Conservation (phyloP, 2,113 vertebrate genomes). For the Panthera uncia region DNA sequence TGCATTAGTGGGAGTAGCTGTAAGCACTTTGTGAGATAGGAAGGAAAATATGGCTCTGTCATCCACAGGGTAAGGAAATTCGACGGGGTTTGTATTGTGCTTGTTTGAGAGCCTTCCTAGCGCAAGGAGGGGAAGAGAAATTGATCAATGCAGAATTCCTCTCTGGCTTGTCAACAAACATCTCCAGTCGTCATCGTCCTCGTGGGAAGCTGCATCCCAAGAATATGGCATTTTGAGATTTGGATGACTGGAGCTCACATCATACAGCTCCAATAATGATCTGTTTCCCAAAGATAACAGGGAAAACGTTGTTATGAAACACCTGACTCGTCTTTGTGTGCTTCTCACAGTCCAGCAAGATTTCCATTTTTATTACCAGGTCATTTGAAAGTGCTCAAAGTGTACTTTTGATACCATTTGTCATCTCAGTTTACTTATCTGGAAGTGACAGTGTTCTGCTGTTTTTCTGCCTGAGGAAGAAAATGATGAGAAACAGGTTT, state of each 20-base stretch:
- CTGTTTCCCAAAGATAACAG: neutral
- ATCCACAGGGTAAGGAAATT: neutral
- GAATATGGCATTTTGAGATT: neutral
- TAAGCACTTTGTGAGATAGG: neutral
- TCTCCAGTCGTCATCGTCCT: neutral
- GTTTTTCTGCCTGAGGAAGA: slow-evolving; percentile 34
- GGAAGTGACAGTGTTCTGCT: neutral
- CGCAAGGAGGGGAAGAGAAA: neutral
- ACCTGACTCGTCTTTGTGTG: neutral
- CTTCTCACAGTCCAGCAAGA: neutral
- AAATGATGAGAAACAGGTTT: slow-evolving; percentile 16
- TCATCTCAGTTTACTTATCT: slow-evolving; percentile 12
- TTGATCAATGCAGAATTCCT: neutral
- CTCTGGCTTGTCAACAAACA: neutral
- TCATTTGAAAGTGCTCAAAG: neutral
- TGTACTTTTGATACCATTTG: neutral
- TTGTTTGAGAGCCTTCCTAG: neutral
- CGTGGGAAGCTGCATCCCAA: neutral
- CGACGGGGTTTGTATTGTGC: neutral
- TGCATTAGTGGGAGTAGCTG: neutral
- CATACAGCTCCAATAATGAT: neutral
- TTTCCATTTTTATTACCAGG: neutral
- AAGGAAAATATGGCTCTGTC: neutral
- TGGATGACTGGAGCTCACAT: neutral
- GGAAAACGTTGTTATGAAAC: neutral